Conservation (phyloP, 2,888 invertebrate genomes). For the Chouioia cunea region DNA sequence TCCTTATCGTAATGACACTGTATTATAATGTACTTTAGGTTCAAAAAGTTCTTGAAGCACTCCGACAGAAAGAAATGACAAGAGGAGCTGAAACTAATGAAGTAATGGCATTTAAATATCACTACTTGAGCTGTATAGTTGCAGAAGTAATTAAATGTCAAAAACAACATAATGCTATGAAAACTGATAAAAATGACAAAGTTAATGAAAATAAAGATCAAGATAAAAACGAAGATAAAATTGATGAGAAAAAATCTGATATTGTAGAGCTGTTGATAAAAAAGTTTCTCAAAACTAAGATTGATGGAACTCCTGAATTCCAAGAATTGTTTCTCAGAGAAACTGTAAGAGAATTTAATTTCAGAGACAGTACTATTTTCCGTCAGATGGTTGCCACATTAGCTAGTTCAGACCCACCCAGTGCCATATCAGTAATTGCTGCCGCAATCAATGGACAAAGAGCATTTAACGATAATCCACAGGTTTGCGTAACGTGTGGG, state of each 20-base stretch:
- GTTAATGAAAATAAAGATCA: conserved; percentile 60
- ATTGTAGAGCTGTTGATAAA: conserved; percentile 82
- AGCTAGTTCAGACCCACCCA: conserved; percentile 80
- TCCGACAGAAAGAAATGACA: conserved; percentile 91
- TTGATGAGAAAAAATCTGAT: conserved; percentile 71
- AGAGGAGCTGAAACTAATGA: conserved; percentile 87
- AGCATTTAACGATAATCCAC: conserved; percentile 78
- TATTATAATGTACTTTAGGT: conserved; percentile 60
- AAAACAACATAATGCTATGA: conserved; percentile 75
- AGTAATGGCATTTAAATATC: conserved; percentile 90
- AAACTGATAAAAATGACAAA: conserved; percentile 64
- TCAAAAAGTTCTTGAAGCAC: conserved; percentile 82
- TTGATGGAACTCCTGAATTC: conserved; percentile 74
- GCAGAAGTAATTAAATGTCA: conserved; percentile 79
- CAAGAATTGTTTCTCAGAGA: conserved; percentile 84
- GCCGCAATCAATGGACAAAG: conserved; percentile 91
- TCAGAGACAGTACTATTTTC: conserved; percentile 89
- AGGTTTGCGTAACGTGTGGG: conserved; percentile 87
- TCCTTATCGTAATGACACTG: background rate
- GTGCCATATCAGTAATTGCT: conserved; percentile 79
- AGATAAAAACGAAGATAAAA: conserved; percentile 57
- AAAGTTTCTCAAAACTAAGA: conserved; percentile 82
- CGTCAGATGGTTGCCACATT: conserved; percentile 86
- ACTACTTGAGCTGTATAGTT: conserved; percentile 83
- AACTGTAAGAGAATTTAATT: conserved; percentile 90